Conservation (phyloP, 2,888 invertebrate genomes). For the Lutraria lutraria region DNA sequence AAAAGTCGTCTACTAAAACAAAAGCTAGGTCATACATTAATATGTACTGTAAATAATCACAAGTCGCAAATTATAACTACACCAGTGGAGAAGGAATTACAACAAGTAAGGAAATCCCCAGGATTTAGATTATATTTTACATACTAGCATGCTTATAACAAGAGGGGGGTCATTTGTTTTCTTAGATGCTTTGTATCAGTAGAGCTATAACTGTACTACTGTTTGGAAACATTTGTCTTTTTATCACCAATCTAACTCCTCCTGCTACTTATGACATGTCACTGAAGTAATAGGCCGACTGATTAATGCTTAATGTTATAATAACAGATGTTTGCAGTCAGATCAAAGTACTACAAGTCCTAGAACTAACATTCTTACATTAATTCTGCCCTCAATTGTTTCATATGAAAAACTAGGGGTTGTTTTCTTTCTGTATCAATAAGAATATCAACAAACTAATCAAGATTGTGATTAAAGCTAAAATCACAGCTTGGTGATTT, state of each 20-base stretch:
- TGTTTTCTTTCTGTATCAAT: background rate
- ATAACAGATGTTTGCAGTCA: slow-evolving; percentile 16
- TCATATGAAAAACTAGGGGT: background rate
- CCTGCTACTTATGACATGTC: background rate
- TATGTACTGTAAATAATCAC: too few relatives aligned
- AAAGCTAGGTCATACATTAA: too few relatives aligned
- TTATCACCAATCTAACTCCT: background rate
- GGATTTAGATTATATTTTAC: too few relatives aligned
- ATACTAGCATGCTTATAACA: background rate
- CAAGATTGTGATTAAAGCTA: background rate
- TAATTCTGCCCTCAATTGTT: background rate
- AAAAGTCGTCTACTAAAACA: too few relatives aligned
- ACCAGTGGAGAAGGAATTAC: background rate
- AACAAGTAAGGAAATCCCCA: too few relatives aligned
- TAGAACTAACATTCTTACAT: background rate
- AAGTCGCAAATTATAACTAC: background rate
- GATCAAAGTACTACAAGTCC: slow-evolving; percentile 2
- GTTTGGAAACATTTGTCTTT: background rate
- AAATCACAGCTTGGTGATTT: background rate
- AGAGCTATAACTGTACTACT: background rate
- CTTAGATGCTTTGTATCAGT: background rate
- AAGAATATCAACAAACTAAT: background rate
- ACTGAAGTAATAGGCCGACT: background rate
- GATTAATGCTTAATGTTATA: slow-evolving; percentile 15
- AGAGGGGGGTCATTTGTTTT: background rate